Evolutionary conservation across 2,113 vertebrate genomes (phyloP), one percentile per base, ranked within the genome.

Genomic region (Chloropsis cyanopogon): DNA sequence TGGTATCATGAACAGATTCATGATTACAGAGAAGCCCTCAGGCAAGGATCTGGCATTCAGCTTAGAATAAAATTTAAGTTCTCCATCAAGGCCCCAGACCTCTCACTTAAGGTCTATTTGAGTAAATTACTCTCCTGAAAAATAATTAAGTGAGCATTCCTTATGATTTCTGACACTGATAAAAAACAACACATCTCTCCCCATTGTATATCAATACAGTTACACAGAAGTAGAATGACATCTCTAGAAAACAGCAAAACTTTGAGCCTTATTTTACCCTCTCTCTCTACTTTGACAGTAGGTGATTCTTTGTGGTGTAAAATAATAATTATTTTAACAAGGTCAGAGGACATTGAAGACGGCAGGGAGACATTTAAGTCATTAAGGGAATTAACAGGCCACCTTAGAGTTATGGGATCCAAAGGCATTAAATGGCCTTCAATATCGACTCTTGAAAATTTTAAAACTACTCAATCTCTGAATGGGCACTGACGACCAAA

Each of bases 121-220:
- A 52, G 19, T 60, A 37, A 63, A 54, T 24, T 88, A 35, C 12
- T 76, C 14, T 59, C 49, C 56, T 23, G 33, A 79, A 28, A 78
- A 78, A 54, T 4, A 54, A 54, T 33, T 57, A 37, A 50, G 20
- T 25, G 25, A 77, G 7, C 4, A 49, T 52, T 77, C 19, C 41
- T 81, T 63, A 18, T 33, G 7, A 76, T 41, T 61, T 61, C 46
- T 89, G 73, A 16, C 52, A 49, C 44, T 50, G 18, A 59, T 39
- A 33, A 39, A 28, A 75, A 86, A 47, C 31, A 41, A 26, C 35
- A 12, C 31, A 46, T 35, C 25, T 25, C 8, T 84, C 11, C 28
- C 18, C 1, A 0, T 10, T 73, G 4, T 33, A 5, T 31, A 28
- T 7, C 0, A 0, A 23, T n/a, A 37, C 7, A 65, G 13, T 54